Conservation (phyloP, 1,140 invertebrate species). For the Triops longicaudatus region DNA sequence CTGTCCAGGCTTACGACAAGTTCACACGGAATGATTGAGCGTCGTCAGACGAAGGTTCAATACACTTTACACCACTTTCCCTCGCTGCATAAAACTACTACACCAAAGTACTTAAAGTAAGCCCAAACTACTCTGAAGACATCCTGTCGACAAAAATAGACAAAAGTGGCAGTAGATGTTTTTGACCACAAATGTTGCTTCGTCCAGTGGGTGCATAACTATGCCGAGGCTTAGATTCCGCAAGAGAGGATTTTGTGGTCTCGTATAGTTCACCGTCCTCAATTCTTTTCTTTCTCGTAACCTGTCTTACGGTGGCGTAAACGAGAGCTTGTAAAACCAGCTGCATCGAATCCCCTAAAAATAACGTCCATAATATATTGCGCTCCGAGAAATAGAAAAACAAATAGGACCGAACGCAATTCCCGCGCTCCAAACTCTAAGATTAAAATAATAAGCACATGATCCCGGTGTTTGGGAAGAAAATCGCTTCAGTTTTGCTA, state of each 20-base stretch:
- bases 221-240: neutral
- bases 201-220: neutral
- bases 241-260: neutral
- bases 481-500: no score
- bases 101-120: no score
- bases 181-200: neutral
- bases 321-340: neutral
- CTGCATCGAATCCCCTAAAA: neutral
- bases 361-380: neutral
- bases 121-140: no score
- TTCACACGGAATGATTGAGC: no score
- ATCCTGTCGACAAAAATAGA: no score
- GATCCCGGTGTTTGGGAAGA: neutral
- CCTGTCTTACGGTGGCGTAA: neutral
- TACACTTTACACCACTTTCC: no score
- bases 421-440: neutral
- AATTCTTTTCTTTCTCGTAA: neutral
- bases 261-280: neutral
- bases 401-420: neutral
- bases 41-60: no score
- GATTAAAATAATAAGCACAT: neutral
- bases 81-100: no score
- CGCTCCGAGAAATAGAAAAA: neutral
- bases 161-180: neutral
- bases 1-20: no score